Base-by-base conservation (phyloP, 2,888 invertebrate genomes). In the Drosophila neotestacea region DNA sequence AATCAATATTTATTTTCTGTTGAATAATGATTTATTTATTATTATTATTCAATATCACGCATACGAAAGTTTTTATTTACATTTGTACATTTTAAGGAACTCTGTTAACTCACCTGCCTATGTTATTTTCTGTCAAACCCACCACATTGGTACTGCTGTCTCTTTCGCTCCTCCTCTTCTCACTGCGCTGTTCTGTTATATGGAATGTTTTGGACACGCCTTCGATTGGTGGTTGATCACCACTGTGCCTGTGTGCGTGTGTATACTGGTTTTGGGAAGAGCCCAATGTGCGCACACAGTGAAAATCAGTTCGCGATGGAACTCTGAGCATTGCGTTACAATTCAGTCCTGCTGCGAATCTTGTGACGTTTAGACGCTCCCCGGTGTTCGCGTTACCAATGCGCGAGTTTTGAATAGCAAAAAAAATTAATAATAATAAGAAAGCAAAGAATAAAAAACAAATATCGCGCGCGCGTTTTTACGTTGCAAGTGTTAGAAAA, bases 271-370 rank as follows among this genome's bases (percentile, higher is more conserved):
- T 76, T 47, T 56, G 60, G 69, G 59, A 54, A 56, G 52, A 58
- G 77, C 59, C 73, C 68, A 77, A 58, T 68, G 77, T 73, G 73
- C 59, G 65, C 73, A 38, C 63, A 73, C 67, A 59, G 58, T 30
- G 68, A 62, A 77, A 77, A 66, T 78, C 78, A 77, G 76, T 77
- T 78, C 76, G 78, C 74, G 66, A 78, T 78, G 76, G 78, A 73
- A 77, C 76, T 77, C 70, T 80, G 80, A 79, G 70, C 72, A 69
- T 59, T 70, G 78, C 78, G 71, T 75, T 78, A 79, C 77, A 75
- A 70, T 91, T 91, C 91, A 92, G 92, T 92, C 92, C 92, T 92
- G 92, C 92, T 92, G 92, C 91, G 92, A 91, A 88, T 91, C 91
- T 92, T 91, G 92, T 89, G 91, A 92, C 90, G 92, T 89, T 88